phyloP scores from a whole-genome alignment of 2,888 invertebrate genomes.

The Drosophila pseudotalamancana region DNA sequence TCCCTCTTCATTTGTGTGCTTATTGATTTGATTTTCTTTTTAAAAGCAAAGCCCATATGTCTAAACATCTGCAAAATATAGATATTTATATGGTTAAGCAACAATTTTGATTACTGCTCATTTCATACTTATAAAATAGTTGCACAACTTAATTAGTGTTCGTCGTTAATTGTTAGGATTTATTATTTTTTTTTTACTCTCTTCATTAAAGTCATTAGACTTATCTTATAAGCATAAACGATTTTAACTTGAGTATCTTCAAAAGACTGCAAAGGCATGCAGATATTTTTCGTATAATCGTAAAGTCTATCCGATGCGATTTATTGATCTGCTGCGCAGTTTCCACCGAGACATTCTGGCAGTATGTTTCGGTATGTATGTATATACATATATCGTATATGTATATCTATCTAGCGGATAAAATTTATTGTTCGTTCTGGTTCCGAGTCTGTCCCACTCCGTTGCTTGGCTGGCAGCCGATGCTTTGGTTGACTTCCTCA shows the following conservation, averaged over 20 bases:
- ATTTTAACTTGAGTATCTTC: too few relatives aligned
- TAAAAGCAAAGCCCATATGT: slow-evolving; percentile 9
- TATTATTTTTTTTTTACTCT: not conserved
- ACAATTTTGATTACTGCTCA: too few relatives aligned
- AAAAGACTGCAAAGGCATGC: slow-evolving; percentile 9
- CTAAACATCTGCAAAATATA: not conserved
- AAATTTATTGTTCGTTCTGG: slow-evolving; percentile 24
- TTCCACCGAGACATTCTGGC: slow-evolving; percentile 20
- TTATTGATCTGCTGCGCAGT: slow-evolving; percentile 45
- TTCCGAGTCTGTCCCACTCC: slow-evolving; percentile 60
- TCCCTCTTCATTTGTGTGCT: slow-evolving; percentile 54
- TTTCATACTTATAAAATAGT: too few relatives aligned
- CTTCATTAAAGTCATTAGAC: too few relatives aligned
- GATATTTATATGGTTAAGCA: not conserved
- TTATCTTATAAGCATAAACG: too few relatives aligned
- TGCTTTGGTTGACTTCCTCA: slow-evolving; percentile 52
- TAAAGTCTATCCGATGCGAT: slow-evolving; percentile 27
- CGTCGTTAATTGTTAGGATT: too few relatives aligned
- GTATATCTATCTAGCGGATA: slow-evolving; percentile 14
- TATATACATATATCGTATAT: not conserved
- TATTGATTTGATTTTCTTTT: slow-evolving; percentile 74
- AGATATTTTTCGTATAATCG: slow-evolving; percentile 28
- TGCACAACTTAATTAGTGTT: too few relatives aligned
- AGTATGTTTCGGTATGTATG: slow-evolving; percentile 3
- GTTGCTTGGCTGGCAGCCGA: slow-evolving; percentile 34